Base-by-base conservation (phyloP, 2,797 vertebrate genomes). In the Neosalanx taihuensis region DNA sequence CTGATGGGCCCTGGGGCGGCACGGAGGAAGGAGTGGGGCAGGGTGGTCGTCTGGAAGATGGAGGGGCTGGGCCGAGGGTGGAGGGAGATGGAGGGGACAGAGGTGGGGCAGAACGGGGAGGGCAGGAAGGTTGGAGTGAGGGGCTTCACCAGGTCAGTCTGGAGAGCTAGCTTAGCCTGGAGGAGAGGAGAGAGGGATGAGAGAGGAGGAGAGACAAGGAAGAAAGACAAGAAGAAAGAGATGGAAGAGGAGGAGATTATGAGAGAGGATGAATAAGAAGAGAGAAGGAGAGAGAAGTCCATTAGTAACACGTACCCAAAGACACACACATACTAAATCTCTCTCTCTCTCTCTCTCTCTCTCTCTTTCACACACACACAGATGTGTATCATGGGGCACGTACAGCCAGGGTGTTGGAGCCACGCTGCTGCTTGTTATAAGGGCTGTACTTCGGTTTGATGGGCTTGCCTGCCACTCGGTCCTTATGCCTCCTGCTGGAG, bases 401-500 rank as follows among this genome's bases (percentile, higher is more conserved):
- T 91, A 96, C 95, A 56, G 95, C 94, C 87, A 98, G 91, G 79
- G 93, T 90, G 84, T 90, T 93, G 12, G 94, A 89, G 86, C 91
- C 91, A 66, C 95, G 91, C 80, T 96, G 96, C 78, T 95, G 94
- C 87, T 99, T 98, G 93, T 95, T 97, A 82, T 99, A 99, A 18
- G 97, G 97, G 76, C 95, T 97, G 85, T 96, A 98, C 89, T 98
- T 99, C 75, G 97, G 96, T 89, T 99, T 99, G 89, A 93, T 89
- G 65, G 96, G 97, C 87, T 99, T 99, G 76, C 97, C 97, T 81
- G 96, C 96, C 83, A 98, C 95, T 84, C 93, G 91, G 92, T 99
- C 97, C 89, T 98, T 99, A 86, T 99, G 97, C 89, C 96, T 95
- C 90, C 96, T 94, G 89, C 97, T 99, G 92, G 97, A 97, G 90